Conservation (phyloP, 2,888 invertebrate genomes). For the Plagiodera versicolora region DNA sequence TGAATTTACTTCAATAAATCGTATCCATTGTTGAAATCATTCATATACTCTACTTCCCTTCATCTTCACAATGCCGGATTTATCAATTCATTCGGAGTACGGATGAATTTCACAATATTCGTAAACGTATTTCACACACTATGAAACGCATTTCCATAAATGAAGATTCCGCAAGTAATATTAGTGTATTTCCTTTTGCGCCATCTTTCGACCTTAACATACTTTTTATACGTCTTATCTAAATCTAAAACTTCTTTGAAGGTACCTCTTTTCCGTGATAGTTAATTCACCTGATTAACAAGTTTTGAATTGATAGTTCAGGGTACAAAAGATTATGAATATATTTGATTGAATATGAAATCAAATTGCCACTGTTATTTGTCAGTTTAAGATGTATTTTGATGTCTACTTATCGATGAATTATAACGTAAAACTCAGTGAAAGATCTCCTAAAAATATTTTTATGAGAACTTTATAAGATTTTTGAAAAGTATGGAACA, state of each 20-base stretch:
- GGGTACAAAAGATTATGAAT: no score
- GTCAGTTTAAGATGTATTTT: no score
- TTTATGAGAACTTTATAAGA: no score
- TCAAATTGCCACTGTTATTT: no score
- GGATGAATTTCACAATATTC: slow-evolving; percentile 15
- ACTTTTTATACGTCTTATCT: slow-evolving; percentile 26
- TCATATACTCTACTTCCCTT: slow-evolving; percentile 1
- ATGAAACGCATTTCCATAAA: slow-evolving; percentile 25
- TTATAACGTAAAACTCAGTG: no score
- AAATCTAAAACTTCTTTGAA: slow-evolving; percentile 19
- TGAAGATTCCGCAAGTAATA: slow-evolving; percentile 28
- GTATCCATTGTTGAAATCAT: not conserved
- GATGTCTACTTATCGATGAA: no score
- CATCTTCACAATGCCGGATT: slow-evolving; percentile 5
- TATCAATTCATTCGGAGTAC: slow-evolving; percentile 14
- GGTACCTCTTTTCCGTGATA: not conserved
- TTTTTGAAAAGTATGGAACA: no score
- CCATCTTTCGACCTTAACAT: slow-evolving; percentile 31
- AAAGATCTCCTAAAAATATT: no score
- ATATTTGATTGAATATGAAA: no score
- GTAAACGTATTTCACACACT: slow-evolving; percentile 22
- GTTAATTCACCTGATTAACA: no score
- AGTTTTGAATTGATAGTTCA: no score
- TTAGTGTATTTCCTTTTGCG: slow-evolving; percentile 28
- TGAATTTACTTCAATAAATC: not conserved